Evolutionary conservation across 2,797 vertebrate species (phyloP), one percentile per base, ranked within the genome.

Genomic region (Fistularia commersonii): DNA sequence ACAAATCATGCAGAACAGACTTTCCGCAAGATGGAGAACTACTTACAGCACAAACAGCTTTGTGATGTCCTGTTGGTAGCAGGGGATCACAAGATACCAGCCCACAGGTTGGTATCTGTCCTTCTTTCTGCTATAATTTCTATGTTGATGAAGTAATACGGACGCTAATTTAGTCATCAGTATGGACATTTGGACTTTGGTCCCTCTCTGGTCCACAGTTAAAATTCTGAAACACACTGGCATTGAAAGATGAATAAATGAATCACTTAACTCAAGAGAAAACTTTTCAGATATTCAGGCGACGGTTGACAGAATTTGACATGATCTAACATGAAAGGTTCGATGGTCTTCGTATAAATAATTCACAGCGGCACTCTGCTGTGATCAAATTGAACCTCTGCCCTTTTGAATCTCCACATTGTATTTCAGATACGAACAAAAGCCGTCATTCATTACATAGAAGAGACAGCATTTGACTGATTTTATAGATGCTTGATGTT

Each of bases 21-120:
- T 0, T 97, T 98, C 70, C 92, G 90, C 52, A 98, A 95, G 79
- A 98, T 99, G 94, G 95, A 97, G 81, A 97, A 81, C 51, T 99
- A 98, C 63, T 90, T 98, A 55, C 96, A 96, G 87, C 94, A 98
- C 85, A 95, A 97, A 79, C 93, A 97, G 83, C 88, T 99, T 60
- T 99, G 97, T 14, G 95, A 99, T 10, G 96, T 99, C 42, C 89
- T 99, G 33, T 89, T 99, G 61, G 91, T 99, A 58, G 95, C 86
- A 0, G 96, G 96, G 1, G 91, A 96, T 66, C 95, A 95, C 55
- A 95, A 91, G 82, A 99, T 99, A 64, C 95, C 96, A 1, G 97
- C 97, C 40, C 96, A 99, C 85, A 93, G 96, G 97, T 97, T 66
- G 54, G 84, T 80, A 50, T 60, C 57, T 55, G 66, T 53, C 43